Base-by-base conservation (phyloP, 2,797 vertebrate genomes). In the Borostomias antarcticus region DNA sequence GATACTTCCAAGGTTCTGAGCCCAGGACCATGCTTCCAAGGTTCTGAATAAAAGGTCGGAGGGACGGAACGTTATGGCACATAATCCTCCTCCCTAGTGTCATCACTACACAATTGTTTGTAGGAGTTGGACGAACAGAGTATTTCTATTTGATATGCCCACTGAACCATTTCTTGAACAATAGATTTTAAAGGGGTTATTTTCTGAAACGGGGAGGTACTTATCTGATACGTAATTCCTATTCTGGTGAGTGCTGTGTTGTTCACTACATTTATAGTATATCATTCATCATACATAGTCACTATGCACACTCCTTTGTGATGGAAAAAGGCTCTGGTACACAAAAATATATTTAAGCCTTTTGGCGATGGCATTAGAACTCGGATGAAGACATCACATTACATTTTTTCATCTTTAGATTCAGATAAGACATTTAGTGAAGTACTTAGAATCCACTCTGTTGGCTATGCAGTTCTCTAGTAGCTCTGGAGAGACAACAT, bases 371-470 rank as follows among this genome's bases (percentile, higher is more conserved):
- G 75, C 75, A 73, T 74, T 69, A 69, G 52, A 69, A 82, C 57
- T 72, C 69, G 5, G 47, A 86, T 59, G 69, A 75, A 81, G 85
- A 83, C 75, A 78, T 71, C 75, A 80, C 63, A 84, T 70, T 61
- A 32, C 56, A 58, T 70, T 66, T 62, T 72, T 78, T 72, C 48
- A 51, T 70, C 56, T 74, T 70, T 89, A 74, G 76, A 78, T 67
- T 73, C 81, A 78, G 68, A 70, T 83, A 84, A 85, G 80, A 90
- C 82, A 85, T 89, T 87, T 81, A 88, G 84, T 85, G 85, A 84
- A 80, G 68, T 82, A 82, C 68, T 71, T 72, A 73, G 73, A 78
- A 83, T 85, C 15, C 72, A 74, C 69, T 82, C 80, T 51, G 72
- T 80, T 85, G 85, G 78, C 76, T 73, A 84, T 83, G 85, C 80